Evolutionary conservation across 1,140 invertebrate species (phyloP), one percentile per base, ranked within the genome.

Genomic region (Globodera ellingtonae): DNA sequence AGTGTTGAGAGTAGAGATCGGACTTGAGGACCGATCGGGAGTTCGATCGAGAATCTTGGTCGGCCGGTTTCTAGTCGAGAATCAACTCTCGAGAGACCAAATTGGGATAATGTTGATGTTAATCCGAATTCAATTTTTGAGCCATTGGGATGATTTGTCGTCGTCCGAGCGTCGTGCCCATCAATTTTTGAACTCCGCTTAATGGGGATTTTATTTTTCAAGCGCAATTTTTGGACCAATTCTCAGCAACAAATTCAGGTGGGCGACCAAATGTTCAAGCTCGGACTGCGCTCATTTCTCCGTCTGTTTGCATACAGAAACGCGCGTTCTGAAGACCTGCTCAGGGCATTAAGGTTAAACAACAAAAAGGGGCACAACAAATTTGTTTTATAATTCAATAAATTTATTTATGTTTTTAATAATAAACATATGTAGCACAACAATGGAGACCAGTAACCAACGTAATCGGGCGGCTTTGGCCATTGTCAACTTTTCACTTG

Each of bases 261-360:
- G 13, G 82, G 82, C 18, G 65, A 71, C 44, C 13, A 83, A 18
- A 48, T 73, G 24, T 84, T 84, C 76, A 82, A 72, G n/a, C 24
- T 13, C 15, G 75, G 73, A 4, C 59, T 83, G n/a, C 66, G 72
- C 0, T 35, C 62, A 13, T 83, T 82, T 71, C 67, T 83, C 18
- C 21, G 66, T n/a, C 3, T 79, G 46, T 82, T 74, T 75, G 62
- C 73, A 13, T 83, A 83, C 65, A 56, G 72, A 52, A 83, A 78
- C 65, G 81, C 80, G 5, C 47, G 71, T 46, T 56, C 66, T 78
- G 81, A 67, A 10, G 80, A 82, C 70, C 62, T 82, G 13, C 24
- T 82, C 7, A 18, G 62, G 35, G 75, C 69, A 69, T 67, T 77
- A 48, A 77, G 75, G 56, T 62, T 52, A 4, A 62, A 15, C 6